These are phyloP conservation scores for Panulirus ornatus DNA, from an alignment of 1,140 invertebrate species.

Conservation along the genomic window DNA sequence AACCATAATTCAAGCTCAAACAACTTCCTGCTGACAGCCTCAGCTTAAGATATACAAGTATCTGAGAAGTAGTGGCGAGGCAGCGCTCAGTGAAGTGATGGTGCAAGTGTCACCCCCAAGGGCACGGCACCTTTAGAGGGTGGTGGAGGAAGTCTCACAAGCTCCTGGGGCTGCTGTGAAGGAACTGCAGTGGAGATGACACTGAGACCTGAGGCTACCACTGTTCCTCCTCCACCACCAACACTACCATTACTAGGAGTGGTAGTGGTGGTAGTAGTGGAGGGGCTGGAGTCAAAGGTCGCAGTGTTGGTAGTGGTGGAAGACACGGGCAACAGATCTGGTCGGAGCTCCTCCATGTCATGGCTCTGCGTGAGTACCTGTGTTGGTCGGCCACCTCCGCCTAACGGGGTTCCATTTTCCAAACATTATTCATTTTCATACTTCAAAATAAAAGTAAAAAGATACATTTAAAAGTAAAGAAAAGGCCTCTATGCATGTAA, in stretches of 20 bases:
- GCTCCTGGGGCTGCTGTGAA: slow-evolving; percentile 57
- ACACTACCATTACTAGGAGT: neutral
- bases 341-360: slow-evolving; percentile 74
- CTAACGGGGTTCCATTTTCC: slow-evolving; percentile 41
- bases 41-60: neutral
- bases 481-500: too few species aligned
- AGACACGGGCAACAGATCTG: slow-evolving; percentile 72
- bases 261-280: slow-evolving; percentile 36
- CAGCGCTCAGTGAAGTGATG: slow-evolving; percentile 18
- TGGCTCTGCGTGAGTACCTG: slow-evolving; percentile 74
- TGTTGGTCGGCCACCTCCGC: slow-evolving; percentile 69
- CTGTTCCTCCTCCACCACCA: slow-evolving; percentile 29
- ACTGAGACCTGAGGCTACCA: slow-evolving; percentile 46
- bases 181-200: slow-evolving; percentile 59
- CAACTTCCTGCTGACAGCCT: neutral
- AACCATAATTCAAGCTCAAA: too few species aligned
- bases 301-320: slow-evolving; percentile 38
- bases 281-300: slow-evolving; percentile 3
- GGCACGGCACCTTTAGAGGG: slow-evolving; percentile 70
- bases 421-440: neutral
- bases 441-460: too few species aligned
- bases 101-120: slow-evolving; percentile 13
- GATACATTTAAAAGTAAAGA: neutral
- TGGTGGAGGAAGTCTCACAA: slow-evolving; percentile 63
- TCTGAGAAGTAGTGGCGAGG: neutral